Evolutionary conservation across 2,113 vertebrate genomes (phyloP), one percentile per base, ranked within the genome.

Genomic region (Otis tarda): DNA sequence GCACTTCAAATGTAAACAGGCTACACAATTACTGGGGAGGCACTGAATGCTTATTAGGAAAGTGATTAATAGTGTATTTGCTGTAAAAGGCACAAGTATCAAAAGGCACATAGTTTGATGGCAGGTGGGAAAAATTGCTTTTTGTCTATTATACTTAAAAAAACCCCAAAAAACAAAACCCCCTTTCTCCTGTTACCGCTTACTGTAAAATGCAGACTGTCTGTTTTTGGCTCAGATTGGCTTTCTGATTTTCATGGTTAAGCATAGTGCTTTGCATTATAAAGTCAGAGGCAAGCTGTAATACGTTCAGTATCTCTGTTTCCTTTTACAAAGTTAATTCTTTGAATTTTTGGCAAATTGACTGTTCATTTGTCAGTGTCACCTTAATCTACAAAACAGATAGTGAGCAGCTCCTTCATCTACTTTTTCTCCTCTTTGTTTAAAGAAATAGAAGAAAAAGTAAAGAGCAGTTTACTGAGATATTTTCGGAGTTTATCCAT

Each of bases 261-360:
- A 85, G 35, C 75, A 67, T 23, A 49, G 41, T 64, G 59, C 64
- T 95, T 92, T 86, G 60, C 39, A 56, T 81, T 95, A 28, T 17
- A n/a, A 88, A 86, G 68, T 74, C 37, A 78, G 71, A 92, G 68
- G 31, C 64, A 81, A 86, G 35, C 86, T 91, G 68, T 81, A 68
- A 75, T 68, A 37, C 0, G 0, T 59, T 88, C 41, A 49, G 22
- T 43, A n/a, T 85, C 83, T 95, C 71, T 68, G 20, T 63, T 86
- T 81, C 53, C 43, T 81, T 57, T 84, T 64, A 31, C 57, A n/a
- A 81, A 90, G 60, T 55, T 74, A 85, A 89, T 94, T 93, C 94
- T 90, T 94, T 24, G 88, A 28, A 92, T 93, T 93, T 92, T 96
- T 95, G 93, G 92, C 79, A 89, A 71, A 87, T 81, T n/a, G 56